A percentile compares a stretch with the other conserved stretches of the same genome.
Conservation (phyloP, 2,113 vertebrate genomes). For the Ifrita kowaldi region DNA sequence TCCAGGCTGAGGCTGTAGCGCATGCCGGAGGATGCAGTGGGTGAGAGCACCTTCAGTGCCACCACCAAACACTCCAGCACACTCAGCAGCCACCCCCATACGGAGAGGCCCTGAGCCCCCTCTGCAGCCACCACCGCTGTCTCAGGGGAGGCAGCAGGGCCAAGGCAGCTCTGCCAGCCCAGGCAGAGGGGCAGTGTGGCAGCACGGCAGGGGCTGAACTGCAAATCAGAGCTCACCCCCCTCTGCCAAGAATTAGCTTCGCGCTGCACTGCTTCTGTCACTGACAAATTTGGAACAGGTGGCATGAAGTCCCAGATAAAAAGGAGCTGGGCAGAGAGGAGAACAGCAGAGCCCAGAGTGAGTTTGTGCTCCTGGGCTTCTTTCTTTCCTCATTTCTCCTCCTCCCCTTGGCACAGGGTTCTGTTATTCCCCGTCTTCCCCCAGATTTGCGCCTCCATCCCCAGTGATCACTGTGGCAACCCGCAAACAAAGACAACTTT, state of each 20-base stretch:
- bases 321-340: background rate
- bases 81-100: accelerated
- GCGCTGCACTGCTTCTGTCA: background rate
- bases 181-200: background rate
- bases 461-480: constrained; percentile 31
- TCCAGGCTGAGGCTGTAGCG: background rate
- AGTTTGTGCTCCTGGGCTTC: background rate
- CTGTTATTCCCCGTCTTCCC: background rate
- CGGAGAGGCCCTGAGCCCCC: accelerated
- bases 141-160: background rate
- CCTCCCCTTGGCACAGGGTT: constrained; percentile 1
- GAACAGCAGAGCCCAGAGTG: background rate
- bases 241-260: background rate
- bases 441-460: background rate
- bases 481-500: background rate
- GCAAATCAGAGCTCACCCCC: background rate
- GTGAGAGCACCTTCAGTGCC: background rate
- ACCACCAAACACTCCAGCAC: accelerated
- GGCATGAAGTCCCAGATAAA: background rate
- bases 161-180: background rate
- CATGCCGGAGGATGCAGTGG: background rate
- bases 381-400: background rate
- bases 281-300: constrained; percentile 25
- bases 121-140: accelerated
- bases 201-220: accelerated